These are phyloP conservation scores for Chrysomela aeneicollis DNA, from an alignment of 2,888 invertebrate species.

Conservation along the genomic window DNA sequence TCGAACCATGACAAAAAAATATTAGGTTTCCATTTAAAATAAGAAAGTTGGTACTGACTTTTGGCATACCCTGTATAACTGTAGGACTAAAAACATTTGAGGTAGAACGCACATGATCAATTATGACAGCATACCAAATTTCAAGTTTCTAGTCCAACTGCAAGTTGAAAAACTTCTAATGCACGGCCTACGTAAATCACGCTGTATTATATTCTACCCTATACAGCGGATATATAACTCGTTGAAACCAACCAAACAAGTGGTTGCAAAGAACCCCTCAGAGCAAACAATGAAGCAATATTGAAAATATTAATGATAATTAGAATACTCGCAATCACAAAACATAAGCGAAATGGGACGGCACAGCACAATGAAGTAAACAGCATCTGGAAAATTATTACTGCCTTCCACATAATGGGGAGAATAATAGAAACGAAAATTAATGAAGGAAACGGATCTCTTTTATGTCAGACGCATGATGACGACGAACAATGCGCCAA, in stretches of 20 bases:
- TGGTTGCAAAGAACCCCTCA: constrained; percentile 9
- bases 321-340: constrained; percentile 14
- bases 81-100: too few species aligned
- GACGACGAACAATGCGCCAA: constrained; percentile 30
- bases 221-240: background rate
- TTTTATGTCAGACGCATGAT: constrained; percentile 40
- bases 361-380: constrained; percentile 17
- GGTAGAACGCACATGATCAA: too few species aligned
- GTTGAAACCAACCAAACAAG: background rate
- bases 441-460: constrained; percentile 38
- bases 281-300: constrained; percentile 3
- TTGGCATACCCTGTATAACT: too few species aligned
- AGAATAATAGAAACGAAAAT: constrained; percentile 38
- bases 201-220: too few species aligned
- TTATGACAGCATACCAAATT: too few species aligned
- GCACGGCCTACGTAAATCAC: too few species aligned
- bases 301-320: constrained; percentile 17
- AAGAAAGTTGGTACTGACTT: too few species aligned
- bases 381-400: constrained; percentile 29
- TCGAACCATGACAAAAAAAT: too few species aligned
- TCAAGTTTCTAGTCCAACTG: too few species aligned
- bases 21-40: too few species aligned
- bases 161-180: too few species aligned
- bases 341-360: constrained; percentile 12
- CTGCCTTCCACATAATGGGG: constrained; percentile 32